phyloP scores from a whole-genome alignment of 1,140 invertebrate species.

The Trachymyrmex septentrionalis region DNA sequence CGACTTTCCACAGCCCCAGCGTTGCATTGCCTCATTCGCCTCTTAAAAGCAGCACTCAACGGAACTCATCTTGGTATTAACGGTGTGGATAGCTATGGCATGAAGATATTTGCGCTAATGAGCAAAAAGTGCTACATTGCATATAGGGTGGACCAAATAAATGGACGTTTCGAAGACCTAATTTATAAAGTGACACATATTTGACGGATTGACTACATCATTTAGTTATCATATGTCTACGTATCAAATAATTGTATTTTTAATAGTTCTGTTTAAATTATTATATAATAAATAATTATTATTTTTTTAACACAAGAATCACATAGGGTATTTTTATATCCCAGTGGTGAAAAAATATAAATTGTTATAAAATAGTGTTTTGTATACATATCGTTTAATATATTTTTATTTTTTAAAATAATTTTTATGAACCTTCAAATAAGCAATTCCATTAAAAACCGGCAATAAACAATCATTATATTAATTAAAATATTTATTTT shows the following conservation, averaged over 20 bases:
- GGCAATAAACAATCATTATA: no score
- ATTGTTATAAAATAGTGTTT: no score
- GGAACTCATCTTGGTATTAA: conserved; percentile 44
- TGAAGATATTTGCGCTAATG: conserved; percentile 51
- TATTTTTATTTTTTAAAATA: no score
- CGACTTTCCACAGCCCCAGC: neutral
- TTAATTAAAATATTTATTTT: no score
- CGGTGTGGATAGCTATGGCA: neutral
- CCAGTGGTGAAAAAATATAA: no score
- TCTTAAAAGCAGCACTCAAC: conserved; percentile 61
- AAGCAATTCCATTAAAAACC: no score
- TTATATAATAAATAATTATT: neutral
- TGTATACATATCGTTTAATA: no score
- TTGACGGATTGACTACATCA: neutral
- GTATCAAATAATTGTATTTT: neutral
- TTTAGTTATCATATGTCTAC: neutral
- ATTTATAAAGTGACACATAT: neutral
- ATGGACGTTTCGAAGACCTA: neutral
- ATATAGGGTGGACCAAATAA: neutral
- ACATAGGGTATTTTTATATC: no score
- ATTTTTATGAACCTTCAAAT: no score
- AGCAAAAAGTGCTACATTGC: conserved; percentile 29
- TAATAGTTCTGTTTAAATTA: neutral
- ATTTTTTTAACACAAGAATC: neutral
- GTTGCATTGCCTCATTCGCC: conserved; percentile 42